Conservation (phyloP, 2,888 invertebrate species). For the Pterostichus niger region DNA sequence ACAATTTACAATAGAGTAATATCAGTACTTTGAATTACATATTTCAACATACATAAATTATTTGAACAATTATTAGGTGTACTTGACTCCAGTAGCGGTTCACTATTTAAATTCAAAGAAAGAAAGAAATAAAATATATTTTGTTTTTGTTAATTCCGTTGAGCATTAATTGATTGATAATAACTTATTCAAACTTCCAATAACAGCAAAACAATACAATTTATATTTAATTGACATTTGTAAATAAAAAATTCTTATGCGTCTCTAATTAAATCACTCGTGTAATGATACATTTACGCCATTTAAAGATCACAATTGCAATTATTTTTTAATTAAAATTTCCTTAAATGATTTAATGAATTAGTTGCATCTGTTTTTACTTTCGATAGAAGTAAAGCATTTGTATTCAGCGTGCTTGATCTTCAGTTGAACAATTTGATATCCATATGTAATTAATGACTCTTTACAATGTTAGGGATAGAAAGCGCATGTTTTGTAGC, state of each 20-base stretch:
- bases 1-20: neutral
- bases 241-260: no score
- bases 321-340: conserved; percentile 35
- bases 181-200: no score
- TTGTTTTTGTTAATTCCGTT: no score
- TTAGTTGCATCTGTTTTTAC: neutral
- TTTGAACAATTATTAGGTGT: no score
- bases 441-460: neutral
- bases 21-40: neutral
- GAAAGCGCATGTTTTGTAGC: conserved; percentile 1
- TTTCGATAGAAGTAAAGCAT: conserved; percentile 8
- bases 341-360: conserved; percentile 33
- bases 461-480: conserved; percentile 3
- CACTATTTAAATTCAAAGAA: no score
- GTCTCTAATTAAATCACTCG: neutral
- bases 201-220: no score
- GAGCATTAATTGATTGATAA: no score
- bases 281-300: neutral
- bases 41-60: conserved; percentile 3
- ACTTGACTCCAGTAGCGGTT: no score
- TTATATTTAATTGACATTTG: no score
- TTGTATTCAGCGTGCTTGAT: conserved; percentile 11
- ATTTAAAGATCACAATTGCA: conserved; percentile 3
- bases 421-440: conserved; percentile 9
- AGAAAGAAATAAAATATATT: no score